phyloP scores from a whole-genome alignment of 2,888 invertebrate genomes.

The Toxonevra muliebris region DNA sequence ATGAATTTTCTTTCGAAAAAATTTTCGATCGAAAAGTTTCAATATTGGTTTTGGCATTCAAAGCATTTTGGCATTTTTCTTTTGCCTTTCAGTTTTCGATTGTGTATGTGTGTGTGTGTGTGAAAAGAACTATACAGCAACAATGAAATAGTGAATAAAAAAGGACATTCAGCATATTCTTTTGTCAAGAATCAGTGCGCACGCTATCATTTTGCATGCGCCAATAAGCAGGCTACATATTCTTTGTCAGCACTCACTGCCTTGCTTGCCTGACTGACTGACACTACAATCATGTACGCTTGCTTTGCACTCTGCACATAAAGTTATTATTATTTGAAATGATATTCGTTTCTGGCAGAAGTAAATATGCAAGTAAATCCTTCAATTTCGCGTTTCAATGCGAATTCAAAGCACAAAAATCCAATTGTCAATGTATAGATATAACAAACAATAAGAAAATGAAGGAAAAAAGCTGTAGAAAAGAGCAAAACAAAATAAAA shows the following conservation, averaged over 20 bases:
- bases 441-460: not conserved
- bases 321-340: constrained; percentile 1
- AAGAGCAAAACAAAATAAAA: not conserved
- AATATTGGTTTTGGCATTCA: constrained; percentile 16
- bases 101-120: not conserved
- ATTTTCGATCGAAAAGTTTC: constrained; percentile 14
- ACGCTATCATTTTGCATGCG: constrained; percentile 18
- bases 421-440: constrained; percentile 18
- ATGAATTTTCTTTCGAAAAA: constrained; percentile 1
- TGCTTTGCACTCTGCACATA: not conserved
- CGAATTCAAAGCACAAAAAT: not conserved
- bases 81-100: not conserved
- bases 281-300: not conserved
- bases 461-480: not conserved
- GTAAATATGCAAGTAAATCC: constrained; percentile 19
- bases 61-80: not conserved
- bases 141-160: not conserved
- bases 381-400: constrained; percentile 33
- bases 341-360: too few relatives aligned
- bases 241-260: not conserved
- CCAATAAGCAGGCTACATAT: not conserved
- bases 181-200: not conserved
- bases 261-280: not conserved
- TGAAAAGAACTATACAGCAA: too few relatives aligned
- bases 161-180: constrained; percentile 7